Evolutionary conservation across 2,888 invertebrate species (phyloP), one percentile per base, ranked within the genome.

Genomic region (Drepana falcataria): DNA sequence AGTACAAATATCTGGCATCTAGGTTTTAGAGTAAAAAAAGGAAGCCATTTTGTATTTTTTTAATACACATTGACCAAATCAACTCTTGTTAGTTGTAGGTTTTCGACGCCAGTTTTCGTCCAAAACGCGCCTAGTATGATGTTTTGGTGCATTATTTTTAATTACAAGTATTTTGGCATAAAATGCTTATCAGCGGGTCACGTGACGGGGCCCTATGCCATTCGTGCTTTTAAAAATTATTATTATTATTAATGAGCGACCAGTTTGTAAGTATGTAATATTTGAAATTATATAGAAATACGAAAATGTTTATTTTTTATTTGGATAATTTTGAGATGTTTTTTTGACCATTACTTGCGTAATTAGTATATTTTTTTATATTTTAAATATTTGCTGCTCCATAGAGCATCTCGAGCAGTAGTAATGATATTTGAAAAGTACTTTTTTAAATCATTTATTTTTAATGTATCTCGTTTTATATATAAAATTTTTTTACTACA

Each of bases 201-300:
- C 53, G 54, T 55, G 53, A n/a, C 35, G 37, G 21, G 60, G 70
- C 69, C 80, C 73, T 69, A 66, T 71, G 85, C 87, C 85, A 81
- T 81, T 81, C 73, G 88, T 88, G 88, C 88, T 88, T 87, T 84
- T 84, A 75, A 78, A 81, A 75, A 9, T 44, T 44, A 70, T 74
- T 66, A 70, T 70, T 67, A 69, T 69, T 68, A 68, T 64, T 57
- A 64, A 64, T 69, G 60, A 55, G 60, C 40, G 58, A 61, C 66
- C 65, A 60, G 58, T 69, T 53, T 49, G 56, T 54, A 63, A 60
- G 65, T 68, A 58, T 63, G 68, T 53, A 44, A 44, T 44, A 9
- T 69, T 65, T 66, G 59, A 48, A 52, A 56, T 35, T 55, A 7
- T 37, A 35, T 47, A n/a, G 7, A 52, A 44, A 40, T 41, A 44